phyloP scores from a whole-genome alignment of 1,140 invertebrate species.

The Polypedilum pembai region DNA sequence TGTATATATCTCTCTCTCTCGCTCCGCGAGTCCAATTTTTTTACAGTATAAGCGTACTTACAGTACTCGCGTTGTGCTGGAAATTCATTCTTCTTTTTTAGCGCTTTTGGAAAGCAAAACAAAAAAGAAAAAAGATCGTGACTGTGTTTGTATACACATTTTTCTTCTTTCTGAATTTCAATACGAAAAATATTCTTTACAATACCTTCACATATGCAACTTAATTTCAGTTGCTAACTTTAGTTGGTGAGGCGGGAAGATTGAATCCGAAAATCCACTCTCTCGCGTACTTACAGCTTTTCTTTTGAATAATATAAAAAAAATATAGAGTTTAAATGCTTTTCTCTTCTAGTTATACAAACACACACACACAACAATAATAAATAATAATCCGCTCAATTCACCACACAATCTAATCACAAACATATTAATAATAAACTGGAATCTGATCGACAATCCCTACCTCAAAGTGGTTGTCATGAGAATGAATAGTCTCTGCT shows the following conservation, averaged over 20 bases:
- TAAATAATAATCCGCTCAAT: no score
- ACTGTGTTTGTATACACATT: background rate
- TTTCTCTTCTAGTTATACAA: no score
- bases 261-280: background rate
- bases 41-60: background rate
- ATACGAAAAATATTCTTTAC: background rate
- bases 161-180: background rate
- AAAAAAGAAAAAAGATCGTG: background rate
- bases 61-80: slow-evolving; percentile 1
- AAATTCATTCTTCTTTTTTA: slow-evolving; percentile 7
- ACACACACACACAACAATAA: no score
- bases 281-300: slow-evolving; percentile 7
- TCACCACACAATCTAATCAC: no score
- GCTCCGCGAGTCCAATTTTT: background rate
- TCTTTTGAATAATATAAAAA: background rate
- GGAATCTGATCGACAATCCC: no score
- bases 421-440: no score
- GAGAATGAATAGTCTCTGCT: no score
- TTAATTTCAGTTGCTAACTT: no score
- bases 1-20: background rate
- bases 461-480: no score
- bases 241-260: no score
- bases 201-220: slow-evolving; percentile 12
- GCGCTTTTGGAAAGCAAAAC: background rate
- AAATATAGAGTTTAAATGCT: no score